Evolutionary conservation across 2,113 vertebrate genomes (phyloP).

Genomic region (Regulus satrapa): DNA sequence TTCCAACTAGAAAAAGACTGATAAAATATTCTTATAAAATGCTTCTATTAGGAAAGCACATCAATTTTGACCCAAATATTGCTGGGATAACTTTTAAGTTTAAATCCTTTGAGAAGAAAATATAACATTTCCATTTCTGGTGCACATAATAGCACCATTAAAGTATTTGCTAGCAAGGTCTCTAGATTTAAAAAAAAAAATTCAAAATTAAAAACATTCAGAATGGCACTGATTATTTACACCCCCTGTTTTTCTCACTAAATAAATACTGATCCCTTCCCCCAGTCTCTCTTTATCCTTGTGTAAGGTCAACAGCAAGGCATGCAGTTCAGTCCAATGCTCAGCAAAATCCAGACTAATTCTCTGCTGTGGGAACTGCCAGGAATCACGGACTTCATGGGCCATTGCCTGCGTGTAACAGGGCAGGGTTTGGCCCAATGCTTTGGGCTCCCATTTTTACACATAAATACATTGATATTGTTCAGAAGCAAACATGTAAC

Average conservation of each 20-base stretch:
- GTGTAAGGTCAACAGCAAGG: background rate
- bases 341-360: background rate
- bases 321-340: background rate
- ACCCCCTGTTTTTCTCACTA: background rate
- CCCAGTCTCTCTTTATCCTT: background rate
- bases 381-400: background rate
- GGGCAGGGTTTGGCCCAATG: background rate
- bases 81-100: background rate
- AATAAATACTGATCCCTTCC: background rate
- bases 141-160: background rate
- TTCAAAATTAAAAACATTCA: too few relatives aligned
- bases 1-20: background rate
- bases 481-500: background rate
- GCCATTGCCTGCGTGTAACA: accelerated
- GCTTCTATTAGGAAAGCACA: background rate
- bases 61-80: background rate
- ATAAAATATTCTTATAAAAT: background rate
- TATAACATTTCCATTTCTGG: background rate
- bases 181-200: background rate
- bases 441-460: background rate
- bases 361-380: background rate
- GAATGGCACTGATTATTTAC: background rate
- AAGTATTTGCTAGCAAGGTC: background rate
- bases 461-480: background rate
- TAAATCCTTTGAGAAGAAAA: background rate